phyloP scores from a whole-genome alignment of 1,140 invertebrate genomes.

The Neodiprion virginianus region DNA sequence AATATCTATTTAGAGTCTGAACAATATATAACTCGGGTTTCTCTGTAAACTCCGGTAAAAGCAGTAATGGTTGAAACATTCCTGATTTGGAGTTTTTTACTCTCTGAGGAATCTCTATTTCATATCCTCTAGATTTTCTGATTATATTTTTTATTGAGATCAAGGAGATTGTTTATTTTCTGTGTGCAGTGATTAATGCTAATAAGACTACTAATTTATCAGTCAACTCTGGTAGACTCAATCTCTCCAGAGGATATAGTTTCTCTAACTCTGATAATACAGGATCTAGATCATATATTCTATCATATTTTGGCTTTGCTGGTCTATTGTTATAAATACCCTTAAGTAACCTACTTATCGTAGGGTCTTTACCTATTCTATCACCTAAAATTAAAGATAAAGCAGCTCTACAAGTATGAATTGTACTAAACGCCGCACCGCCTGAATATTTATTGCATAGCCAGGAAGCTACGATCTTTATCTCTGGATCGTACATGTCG shows the following conservation, averaged over 20 bases:
- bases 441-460: no score
- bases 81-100: constrained; percentile 25
- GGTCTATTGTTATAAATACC: constrained; percentile 16
- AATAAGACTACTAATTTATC: constrained; percentile 24
- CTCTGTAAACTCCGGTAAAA: constrained; percentile 19
- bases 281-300: constrained; percentile 24
- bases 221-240: constrained; percentile 11
- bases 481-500: no score
- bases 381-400: constrained; percentile 21
- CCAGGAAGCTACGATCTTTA: no score
- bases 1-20: constrained; percentile 18
- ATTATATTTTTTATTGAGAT: constrained; percentile 21
- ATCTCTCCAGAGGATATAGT: background rate
- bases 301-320: constrained; percentile 23
- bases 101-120: constrained; percentile 21
- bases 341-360: constrained; percentile 24
- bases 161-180: constrained; percentile 19
- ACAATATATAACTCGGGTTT: constrained; percentile 25
- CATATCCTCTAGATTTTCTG: constrained; percentile 12
- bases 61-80: constrained; percentile 15
- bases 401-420: no score
- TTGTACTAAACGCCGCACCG: no score
- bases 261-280: constrained; percentile 18
- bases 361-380: constrained; percentile 17
- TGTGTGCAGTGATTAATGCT: constrained; percentile 19